Base-by-base conservation (phyloP, 53 echinoderm and acorn worm species). In the Arbacia lixula region DNA sequence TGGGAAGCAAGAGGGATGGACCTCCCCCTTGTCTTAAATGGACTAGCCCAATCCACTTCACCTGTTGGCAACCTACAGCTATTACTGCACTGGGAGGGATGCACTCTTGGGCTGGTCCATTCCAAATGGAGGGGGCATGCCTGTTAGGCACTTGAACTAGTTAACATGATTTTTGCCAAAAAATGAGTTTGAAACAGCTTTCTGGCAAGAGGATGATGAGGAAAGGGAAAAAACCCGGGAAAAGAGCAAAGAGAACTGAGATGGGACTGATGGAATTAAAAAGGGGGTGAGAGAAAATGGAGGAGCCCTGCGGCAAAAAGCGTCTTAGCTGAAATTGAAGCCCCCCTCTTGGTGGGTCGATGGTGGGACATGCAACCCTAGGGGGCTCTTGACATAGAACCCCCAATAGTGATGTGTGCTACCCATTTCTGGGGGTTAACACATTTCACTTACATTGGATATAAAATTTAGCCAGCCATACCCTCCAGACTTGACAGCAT, bases 141-240 rank as follows among this genome's bases (percentile, higher is more conserved):
- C 82, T 81, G 62, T 29, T 62, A 64, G 82, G 82, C 82, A 81
- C 82, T 81, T 81, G 82, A 81, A 81, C 82, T 81, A 81, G 82
- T 81, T 81, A 81, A 81, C 63, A 63, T 6, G 49, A 42, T 81
- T 33, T 61, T 2, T 20, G 5, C 57, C 57, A 20, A 49, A 62
- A 58, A 56, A 58, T 14, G 26, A 9, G 63, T 81, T 42, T 62
- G 82, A 81, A 63, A 81, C 82, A 63, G 63, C 46, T 81, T 63
- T 81, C 20, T 42, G n/a, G 40, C 75, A 36, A 17, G 38, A 25
- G 77, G 77, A 41, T 29, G 74, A 27, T 51, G 33, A 74, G 14
- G 53, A 53, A 31, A 33, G 19, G 74, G 19, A 14, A 74, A 51
- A 29, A 49, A 71, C 24, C 36, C 20, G 43, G 49, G 49, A 71